A percentile compares a stretch with the other conserved stretches of the same genome.
These are phyloP conservation scores for Clivina fossor DNA, from an alignment of 2,888 invertebrate species.

Conservation along the genomic window DNA sequence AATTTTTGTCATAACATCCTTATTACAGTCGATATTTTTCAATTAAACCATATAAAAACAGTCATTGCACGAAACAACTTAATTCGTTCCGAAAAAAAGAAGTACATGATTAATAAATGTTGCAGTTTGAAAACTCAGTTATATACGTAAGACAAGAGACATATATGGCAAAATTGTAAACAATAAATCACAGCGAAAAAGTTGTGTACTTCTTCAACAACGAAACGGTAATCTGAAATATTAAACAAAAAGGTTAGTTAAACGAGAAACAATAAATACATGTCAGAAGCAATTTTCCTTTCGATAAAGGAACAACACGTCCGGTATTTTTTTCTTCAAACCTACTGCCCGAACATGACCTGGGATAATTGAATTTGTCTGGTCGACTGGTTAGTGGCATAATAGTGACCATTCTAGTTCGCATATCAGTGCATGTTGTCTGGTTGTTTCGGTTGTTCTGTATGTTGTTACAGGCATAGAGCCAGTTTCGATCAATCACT, in stretches of 20 bases:
- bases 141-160: no score
- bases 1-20: no score
- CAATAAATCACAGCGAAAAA: no score
- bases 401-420: constrained; percentile 2
- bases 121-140: no score
- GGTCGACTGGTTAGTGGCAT: constrained; percentile 1
- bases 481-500: constrained; percentile 31
- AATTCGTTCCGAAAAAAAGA: no score
- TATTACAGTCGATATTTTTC: no score
- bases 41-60: no score
- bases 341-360: constrained; percentile 19
- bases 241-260: constrained; percentile 22
- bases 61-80: no score
- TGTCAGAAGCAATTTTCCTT: constrained; percentile 29
- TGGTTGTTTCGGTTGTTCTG: constrained; percentile 22
- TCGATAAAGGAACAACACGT: constrained; percentile 25
- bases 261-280: constrained; percentile 30
- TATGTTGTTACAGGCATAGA: constrained; percentile 5
- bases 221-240: constrained; percentile 21
- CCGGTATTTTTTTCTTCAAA: constrained; percentile 19
- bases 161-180: no score
- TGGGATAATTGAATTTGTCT: constrained; percentile 25
- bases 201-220: no score
- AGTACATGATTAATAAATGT: no score
- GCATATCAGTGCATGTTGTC: constrained; percentile 27